Evolutionary conservation across 2,113 vertebrate genomes (phyloP), one percentile per base, ranked within the genome.

Genomic region (Anser brachyrhynchus): DNA sequence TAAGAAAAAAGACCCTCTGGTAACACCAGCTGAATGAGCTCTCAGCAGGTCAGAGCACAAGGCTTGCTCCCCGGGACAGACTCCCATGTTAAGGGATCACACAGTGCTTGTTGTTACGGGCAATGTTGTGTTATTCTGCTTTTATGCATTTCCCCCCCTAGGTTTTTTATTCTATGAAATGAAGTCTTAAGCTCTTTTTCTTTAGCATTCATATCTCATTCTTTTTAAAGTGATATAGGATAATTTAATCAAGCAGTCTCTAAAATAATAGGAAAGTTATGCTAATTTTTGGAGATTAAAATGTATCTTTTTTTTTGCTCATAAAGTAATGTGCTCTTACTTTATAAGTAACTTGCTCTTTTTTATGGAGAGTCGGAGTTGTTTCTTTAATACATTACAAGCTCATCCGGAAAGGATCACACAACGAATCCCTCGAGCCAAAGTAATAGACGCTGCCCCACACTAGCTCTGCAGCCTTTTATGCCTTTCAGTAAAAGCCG

Each of bases 191-290:
- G 44, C 54, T 91, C 55, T 71, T 37, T 86, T 77, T 12, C 76
- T 72, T 95, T 83, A n/a, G 84, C 46, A 91, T 91, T 91, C 92
- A 13, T 54, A 5, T 58, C 83, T 84, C 72, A n/a, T 90, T 92
- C 82, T 59, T 76, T 92, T 95, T 89, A 72, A 93, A 96, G 80
- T 10, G 29, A 88, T 77, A 20, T 12, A 64, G 44, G 54, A 93
- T 96, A 95, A 96, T 96, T 96, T 90, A 94, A 94, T 97, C 91
- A 95, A 85, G 82, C 66, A 29, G 82, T 21, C 69, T 94, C 39
- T 59, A 37, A 73, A 96, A 96, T 92, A 94, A 94, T 84, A 94
- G 89, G 75, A 37, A 88, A 95, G 41, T 95, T 96, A 95, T 95
- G 96, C 91, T 93, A 92, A 95, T 96, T 93, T 92, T 58, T 49